A percentile compares a stretch with the other conserved stretches of the same genome.
These are phyloP conservation scores for Antrozous pallidus DNA, from an alignment of 2,797 vertebrate genomes.

Conservation along the genomic window DNA sequence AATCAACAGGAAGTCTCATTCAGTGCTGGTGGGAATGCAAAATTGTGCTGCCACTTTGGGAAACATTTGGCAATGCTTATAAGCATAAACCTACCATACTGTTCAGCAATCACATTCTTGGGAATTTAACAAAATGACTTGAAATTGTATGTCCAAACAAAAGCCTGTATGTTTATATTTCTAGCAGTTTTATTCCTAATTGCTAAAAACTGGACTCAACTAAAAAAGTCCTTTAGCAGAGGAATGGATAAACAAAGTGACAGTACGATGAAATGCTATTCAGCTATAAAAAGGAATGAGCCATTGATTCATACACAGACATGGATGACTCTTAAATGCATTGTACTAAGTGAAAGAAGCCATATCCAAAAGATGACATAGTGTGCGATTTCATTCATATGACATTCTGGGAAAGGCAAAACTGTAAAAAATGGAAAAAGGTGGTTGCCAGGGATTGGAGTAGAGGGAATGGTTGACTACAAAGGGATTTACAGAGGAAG, in stretches of 20 bases:
- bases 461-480: background rate
- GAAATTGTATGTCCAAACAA: background rate
- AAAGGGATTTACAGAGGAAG: background rate
- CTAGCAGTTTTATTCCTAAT: background rate
- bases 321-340: background rate
- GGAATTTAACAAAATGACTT: background rate
- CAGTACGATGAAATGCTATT: background rate
- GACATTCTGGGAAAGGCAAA: background rate
- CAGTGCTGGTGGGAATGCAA: background rate
- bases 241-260: background rate
- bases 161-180: background rate
- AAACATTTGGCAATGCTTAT: background rate
- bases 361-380: background rate
- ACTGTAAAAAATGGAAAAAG: background rate
- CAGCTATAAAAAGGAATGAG: background rate
- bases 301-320: background rate
- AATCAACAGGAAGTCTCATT: background rate
- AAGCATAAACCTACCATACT: background rate
- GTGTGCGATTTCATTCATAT: background rate
- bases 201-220: background rate
- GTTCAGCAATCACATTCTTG: background rate
- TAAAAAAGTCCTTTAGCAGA: background rate
- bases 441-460: background rate
- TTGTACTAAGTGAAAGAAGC: background rate
- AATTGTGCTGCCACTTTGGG: background rate